Percentiles rank a stretch among this genome's conserved stretches.
phyloP scores from a whole-genome alignment of 2,888 invertebrate species.

The Drosophila mettleri region DNA sequence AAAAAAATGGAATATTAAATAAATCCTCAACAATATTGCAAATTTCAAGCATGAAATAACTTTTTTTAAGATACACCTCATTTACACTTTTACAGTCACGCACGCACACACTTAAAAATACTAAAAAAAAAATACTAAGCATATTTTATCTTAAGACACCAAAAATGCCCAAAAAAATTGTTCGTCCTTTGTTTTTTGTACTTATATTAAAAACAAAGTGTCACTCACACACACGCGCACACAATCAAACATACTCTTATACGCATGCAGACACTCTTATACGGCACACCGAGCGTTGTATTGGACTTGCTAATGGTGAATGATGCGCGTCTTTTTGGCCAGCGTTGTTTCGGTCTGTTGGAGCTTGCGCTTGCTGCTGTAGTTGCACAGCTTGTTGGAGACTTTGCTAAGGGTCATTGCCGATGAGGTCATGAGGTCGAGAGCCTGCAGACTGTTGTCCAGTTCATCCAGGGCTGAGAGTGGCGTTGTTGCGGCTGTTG shows the following conservation, averaged over 20 bases:
- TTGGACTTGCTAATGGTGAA: constrained; percentile 59
- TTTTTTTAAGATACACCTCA: background rate
- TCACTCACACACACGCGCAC: too few species aligned
- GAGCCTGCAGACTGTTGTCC: constrained; percentile 64
- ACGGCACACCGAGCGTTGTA: background rate
- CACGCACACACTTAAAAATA: background rate
- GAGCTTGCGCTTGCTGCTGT: constrained; percentile 70
- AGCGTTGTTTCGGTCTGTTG: constrained; percentile 66
- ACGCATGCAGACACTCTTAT: background rate
- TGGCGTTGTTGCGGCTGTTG: constrained; percentile 51
- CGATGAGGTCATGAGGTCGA: constrained; percentile 71
- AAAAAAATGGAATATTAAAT: too few species aligned
- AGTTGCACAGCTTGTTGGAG: constrained; percentile 67
- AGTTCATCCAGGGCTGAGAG: constrained; percentile 70
- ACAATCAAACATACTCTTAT: background rate
- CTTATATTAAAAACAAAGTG: background rate
- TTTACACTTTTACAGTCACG: background rate
- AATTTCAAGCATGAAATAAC: background rate
- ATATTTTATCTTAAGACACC: background rate
- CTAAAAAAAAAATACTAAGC: background rate
- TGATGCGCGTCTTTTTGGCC: constrained; percentile 68
- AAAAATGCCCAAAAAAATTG: background rate
- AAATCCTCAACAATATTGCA: too few species aligned
- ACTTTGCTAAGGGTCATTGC: constrained; percentile 71
- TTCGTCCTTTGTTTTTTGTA: background rate